Base-by-base conservation (phyloP, 1,140 invertebrate species). In the Saccostrea glomerata region DNA sequence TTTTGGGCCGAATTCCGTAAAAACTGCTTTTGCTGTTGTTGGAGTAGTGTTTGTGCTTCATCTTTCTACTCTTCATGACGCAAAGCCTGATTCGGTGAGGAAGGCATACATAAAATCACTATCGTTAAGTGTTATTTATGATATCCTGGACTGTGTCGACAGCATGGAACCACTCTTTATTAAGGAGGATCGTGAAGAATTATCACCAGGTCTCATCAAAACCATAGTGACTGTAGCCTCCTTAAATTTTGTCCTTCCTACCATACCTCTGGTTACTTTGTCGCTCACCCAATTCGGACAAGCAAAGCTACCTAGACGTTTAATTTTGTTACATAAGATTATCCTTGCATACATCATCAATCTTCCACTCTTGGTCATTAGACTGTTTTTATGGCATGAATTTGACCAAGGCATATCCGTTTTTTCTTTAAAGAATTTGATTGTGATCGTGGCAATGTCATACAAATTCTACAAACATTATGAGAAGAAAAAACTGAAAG, bases 371-470 rank as follows among this genome's bases (percentile, higher is more conserved):
- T 93, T 97, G 55, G 92, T 94, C 47, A 94, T 96, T 11, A 94
- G 96, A 58, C 91, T 96, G 55, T 95, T 96, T 88, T 89, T 96
- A 15, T 96, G 96, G 96, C 93, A 95, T 82, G 92, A 94, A 5
- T 92, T 94, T 7, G 94, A 91, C 60, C 89, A 91, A 58, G 95
- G 95, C 89, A 95, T 96, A 15, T 96, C 96, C 0, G 94, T 96
- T 13, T 96, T 97, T 92, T 89, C 96, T 7, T 93, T 97, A 88
- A 97, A 97, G 91, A 97, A 97, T 92, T 89, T 96, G 5, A 94
- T 96, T 47, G 93, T 94, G 3, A 96, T 96, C 36, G 84, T 70
- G 2, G 85, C 92, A 9, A 87, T 89, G 2, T 87, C 90, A 3
- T 91, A 90, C 82, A 91, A 92, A 54, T 89, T 93, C 17, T 92